Percentiles rank a stretch among this genome's conserved stretches.
These are phyloP conservation scores for Coecobrya sp. DNA, from an alignment of 2,888 invertebrate species.

Conservation along the genomic window DNA sequence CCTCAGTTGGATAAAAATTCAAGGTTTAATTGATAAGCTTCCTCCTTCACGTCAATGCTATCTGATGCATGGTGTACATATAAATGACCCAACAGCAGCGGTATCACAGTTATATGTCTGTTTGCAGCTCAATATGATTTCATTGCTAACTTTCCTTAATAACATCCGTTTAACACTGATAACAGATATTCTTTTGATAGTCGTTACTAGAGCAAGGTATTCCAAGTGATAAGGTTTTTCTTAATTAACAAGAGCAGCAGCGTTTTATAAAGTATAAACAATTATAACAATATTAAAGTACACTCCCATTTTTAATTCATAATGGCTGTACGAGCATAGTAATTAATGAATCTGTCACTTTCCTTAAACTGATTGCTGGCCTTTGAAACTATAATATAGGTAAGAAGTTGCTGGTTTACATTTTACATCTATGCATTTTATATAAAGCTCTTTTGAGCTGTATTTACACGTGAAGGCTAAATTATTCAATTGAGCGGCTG, in stretches of 20 bases:
- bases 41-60: not conserved
- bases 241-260: not conserved
- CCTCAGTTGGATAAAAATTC: not conserved
- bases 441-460: no score
- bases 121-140: no score
- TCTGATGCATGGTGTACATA: no score
- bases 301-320: not conserved
- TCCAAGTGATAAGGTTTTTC: not conserved
- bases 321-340: not conserved
- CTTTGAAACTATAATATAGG: not conserved
- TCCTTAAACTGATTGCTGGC: not conserved
- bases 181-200: not conserved
- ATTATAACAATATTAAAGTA: not conserved
- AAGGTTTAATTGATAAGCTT: not conserved
- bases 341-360: not conserved
- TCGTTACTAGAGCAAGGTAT: conserved; percentile 32
- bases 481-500: conserved; percentile 35
- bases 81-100: no score
- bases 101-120: no score
- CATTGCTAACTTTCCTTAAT: not conserved
- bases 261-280: not conserved
- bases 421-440: no score
- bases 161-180: conserved; percentile 5
- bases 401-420: conserved; percentile 36
- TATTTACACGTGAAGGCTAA: conserved; percentile 26